Evolutionary conservation across 2,888 invertebrate genomes (phyloP), one percentile per base, ranked within the genome.

Genomic region (Pachymerium ferrugineum): DNA sequence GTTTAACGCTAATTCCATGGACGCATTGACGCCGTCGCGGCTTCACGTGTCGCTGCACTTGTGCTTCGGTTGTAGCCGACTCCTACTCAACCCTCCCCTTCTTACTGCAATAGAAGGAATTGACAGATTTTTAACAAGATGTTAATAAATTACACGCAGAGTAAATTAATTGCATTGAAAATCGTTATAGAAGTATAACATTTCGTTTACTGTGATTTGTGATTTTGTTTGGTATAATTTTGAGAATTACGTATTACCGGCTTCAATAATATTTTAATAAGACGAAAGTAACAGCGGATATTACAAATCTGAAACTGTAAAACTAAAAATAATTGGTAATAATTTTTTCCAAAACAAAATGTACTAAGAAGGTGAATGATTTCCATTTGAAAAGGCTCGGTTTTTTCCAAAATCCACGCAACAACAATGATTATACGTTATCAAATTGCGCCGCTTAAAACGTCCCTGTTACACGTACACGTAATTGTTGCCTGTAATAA

Each of bases 1-100:
- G 38, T 71, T 71, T 71, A 71, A 71, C 71, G 71, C 71, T 71
- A 71, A 71, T 71, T 71, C 71, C 71, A 71, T 28, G 35, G 71
- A 31, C 35, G 71, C 71, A 71, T 71, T 71, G 71, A 71, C 71
- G 71, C 71, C 35, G 35, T 71, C 71, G 71, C 71, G 35, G 71
- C 71, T 71, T 71, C 71, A 71, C 71, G 71, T 71, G 35, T 71
- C 71, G 71, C 38, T 71, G 71, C 71, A 71, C 71, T 31, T 28
- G 35, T 19, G 30, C 19, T 29, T 69, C 69, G 19, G 35, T 14
- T 22, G 19, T 12, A 33, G 29, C 33, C 33, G 69, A 28, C 12
- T 69, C 69, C 30, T 31, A n/a, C n/a, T n/a, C n/a, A n/a, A n/a
- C n/a, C n/a, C n/a, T 10, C 35, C 8, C 14, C 8, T 14, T 10